Evolutionary conservation across 2,888 invertebrate genomes (phyloP), one percentile per base, ranked within the genome.

Genomic region (Mesorhabditis sp.): DNA sequence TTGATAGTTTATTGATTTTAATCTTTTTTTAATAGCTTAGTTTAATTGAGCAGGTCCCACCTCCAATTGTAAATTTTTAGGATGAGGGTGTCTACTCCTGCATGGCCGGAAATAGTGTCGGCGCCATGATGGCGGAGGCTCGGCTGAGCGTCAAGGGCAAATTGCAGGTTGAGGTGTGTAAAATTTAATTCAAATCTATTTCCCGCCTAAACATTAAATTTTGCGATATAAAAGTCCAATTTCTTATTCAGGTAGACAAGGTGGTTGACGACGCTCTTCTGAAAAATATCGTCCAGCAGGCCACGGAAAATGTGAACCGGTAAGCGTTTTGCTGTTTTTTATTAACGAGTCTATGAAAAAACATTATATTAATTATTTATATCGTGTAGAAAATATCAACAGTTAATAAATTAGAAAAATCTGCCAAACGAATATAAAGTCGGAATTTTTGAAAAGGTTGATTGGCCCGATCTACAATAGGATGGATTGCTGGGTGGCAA

Each of bases 71-170:
- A 13, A 13, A 10, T 50, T 50, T 68, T 4, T 7, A 45, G 50
- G 82, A 83, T 66, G 72, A 80, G 66, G 85, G 85, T 15, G 72
- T 74, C 83, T 74, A 83, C 71, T 78, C 82, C 4, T 84, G 84
- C 68, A 83, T 82, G 83, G 84, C 84, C 43, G 83, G 83, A 42
- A 88, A 87, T 75, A 78, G 82, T 13, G 87, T 87, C 41, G 88
- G 88, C 4, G 79, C 84, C 13, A 85, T 86, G 80, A 83, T 86
- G 65, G 86, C 87, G 1, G 84, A 86, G 65, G 88, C 87, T 15
- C 78, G 82, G 45, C 83, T 88, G 43, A 78, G 78, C 28, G 85
- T 88, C 58, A 78, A 81, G 28, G 80, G 84, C 41, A 76, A 74
- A n/a, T 69, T 76, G 42, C 70, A 76, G 15, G 74, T 76, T 45